Percentiles rank a stretch among this genome's conserved stretches.
phyloP scores from a whole-genome alignment of 2,113 vertebrate genomes.

The Mellivora capensis region DNA sequence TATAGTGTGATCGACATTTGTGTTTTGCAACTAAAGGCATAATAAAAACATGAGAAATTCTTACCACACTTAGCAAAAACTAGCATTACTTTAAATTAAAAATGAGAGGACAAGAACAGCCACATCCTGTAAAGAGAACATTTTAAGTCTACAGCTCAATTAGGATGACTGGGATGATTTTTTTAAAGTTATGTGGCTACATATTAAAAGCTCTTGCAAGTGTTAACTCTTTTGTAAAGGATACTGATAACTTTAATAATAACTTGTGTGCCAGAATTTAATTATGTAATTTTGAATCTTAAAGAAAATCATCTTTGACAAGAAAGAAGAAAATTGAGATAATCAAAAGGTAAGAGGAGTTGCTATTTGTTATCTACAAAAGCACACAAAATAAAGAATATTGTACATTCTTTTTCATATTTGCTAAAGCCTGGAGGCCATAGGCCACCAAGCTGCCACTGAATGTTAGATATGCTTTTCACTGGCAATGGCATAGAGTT shows the following conservation, averaged over 20 bases:
- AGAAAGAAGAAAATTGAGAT: conserved; percentile 22
- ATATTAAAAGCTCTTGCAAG: conserved; percentile 13
- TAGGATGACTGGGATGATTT: background rate
- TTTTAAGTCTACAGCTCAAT: background rate
- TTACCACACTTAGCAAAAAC: conserved; percentile 29
- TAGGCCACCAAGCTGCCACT: rapidly evolving
- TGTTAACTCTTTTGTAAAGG: background rate
- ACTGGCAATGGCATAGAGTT: background rate
- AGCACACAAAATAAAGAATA: background rate
- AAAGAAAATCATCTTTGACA: conserved; percentile 21
- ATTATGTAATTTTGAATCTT: conserved; percentile 17
- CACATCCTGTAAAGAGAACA: background rate
- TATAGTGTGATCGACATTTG: conserved; percentile 21
- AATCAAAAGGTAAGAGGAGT: background rate
- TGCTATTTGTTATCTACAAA: background rate
- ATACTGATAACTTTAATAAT: background rate
- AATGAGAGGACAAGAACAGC: background rate
- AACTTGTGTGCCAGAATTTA: background rate
- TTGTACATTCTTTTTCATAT: background rate
- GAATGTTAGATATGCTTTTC: background rate
- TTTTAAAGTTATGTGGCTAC: background rate
- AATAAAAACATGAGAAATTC: conserved; percentile 35
- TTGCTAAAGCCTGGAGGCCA: background rate
- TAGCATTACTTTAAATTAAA: conserved; percentile 41
- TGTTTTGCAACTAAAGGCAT: conserved; percentile 52